Evolutionary conservation across 2,797 vertebrate genomes (phyloP).

Genomic region (Pantherophis vulpinus): DNA sequence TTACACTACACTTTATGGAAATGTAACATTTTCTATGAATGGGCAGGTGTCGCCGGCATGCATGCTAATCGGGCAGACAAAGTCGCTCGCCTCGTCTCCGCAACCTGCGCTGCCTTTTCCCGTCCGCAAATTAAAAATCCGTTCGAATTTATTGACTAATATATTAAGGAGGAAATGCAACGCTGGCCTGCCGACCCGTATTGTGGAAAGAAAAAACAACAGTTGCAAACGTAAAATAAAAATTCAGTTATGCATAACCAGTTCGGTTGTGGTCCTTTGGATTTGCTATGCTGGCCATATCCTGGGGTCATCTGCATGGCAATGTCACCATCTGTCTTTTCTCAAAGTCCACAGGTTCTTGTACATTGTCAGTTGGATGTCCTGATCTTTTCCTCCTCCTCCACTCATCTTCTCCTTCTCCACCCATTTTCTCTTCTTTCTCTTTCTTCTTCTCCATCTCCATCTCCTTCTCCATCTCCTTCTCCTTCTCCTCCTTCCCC

Average conservation of each 20-base stretch:
- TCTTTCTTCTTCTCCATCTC: too few relatives aligned
- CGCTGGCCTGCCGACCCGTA: conserved; percentile 70
- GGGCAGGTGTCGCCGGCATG: conserved; percentile 62
- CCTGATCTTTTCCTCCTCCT: conserved; percentile 42
- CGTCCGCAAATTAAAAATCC: conserved; percentile 83
- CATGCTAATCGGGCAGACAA: conserved; percentile 77
- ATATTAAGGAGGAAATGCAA: conserved; percentile 77
- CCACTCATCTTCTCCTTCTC: not conserved
- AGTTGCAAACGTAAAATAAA: conserved; percentile 10
- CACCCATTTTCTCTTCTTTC: not conserved
- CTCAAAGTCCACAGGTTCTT: conserved; percentile 73
- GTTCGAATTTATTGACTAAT: conserved; percentile 84
- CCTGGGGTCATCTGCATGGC: conserved; percentile 59
- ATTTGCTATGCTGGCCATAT: conserved; percentile 61
- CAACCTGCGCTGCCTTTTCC: conserved; percentile 74
- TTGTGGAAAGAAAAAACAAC: conserved; percentile 75
- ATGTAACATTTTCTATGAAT: conserved; percentile 84
- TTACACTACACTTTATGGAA: conserved; percentile 79
- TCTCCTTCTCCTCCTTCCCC: too few relatives aligned
- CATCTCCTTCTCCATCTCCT: too few relatives aligned
- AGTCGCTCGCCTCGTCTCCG: conserved; percentile 71
- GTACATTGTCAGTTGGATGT: conserved; percentile 73
- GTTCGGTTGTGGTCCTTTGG: conserved; percentile 74
- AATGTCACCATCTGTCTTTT: conserved; percentile 71
- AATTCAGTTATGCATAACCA: conserved; percentile 73